phyloP scores from a whole-genome alignment of 2,113 vertebrate species.

The Scophthalmus maximus region DNA sequence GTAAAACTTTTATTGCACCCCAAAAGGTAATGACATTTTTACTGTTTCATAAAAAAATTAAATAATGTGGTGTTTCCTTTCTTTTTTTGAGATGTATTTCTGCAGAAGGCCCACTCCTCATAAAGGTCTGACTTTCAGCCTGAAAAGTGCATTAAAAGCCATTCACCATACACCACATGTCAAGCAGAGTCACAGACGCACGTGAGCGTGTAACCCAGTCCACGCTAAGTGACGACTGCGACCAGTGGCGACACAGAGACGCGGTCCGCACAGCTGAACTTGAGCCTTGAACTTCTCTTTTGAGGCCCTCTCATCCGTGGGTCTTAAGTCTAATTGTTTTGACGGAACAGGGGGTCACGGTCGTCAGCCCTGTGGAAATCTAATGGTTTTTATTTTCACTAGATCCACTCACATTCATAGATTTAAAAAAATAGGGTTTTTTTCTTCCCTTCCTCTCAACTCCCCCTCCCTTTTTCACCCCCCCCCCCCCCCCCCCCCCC shows the following conservation, averaged over 20 bases:
- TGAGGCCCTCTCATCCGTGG: constrained; percentile 76
- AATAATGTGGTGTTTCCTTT: no score
- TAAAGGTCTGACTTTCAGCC: background rate
- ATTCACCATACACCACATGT: background rate
- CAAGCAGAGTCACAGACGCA: background rate
- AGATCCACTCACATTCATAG: constrained; percentile 78
- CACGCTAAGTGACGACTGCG: constrained; percentile 62
- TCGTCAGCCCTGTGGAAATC: constrained; percentile 83
- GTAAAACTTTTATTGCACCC: constrained; percentile 13
- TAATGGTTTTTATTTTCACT: constrained; percentile 88
- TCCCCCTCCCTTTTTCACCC: constrained; percentile 1
- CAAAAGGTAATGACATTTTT: constrained; percentile 4
- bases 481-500: constrained; percentile 6
- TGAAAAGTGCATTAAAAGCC: background rate
- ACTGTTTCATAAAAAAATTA: constrained; percentile 26
- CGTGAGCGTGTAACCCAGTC: constrained; percentile 33
- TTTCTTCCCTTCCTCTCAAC: background rate
- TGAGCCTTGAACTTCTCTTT: constrained; percentile 70
- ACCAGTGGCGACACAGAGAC: constrained; percentile 79
- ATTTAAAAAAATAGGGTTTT: constrained; percentile 48
- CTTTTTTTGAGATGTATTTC: background rate
- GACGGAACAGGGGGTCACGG: constrained; percentile 82
- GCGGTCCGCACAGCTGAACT: constrained; percentile 79
- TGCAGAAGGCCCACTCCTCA: background rate
- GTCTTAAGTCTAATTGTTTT: constrained; percentile 89